phyloP scores from a whole-genome alignment of 2,113 vertebrate species.

The Sturnus vulgaris region DNA sequence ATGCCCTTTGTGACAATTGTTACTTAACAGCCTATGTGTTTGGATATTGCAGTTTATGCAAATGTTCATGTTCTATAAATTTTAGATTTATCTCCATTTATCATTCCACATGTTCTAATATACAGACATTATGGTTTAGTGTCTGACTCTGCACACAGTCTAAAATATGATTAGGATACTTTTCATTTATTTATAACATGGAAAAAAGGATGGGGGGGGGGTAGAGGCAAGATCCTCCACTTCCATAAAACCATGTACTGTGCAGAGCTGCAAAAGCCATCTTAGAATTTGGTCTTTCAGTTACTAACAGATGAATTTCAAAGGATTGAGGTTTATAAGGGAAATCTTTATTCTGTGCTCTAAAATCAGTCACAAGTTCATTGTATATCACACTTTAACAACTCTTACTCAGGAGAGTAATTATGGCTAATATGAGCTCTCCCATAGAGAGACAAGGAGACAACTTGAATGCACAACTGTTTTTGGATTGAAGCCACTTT shows the following conservation, averaged over 20 bases:
- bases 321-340: slow-evolving; percentile 57
- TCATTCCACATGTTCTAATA: slow-evolving; percentile 77
- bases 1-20: slow-evolving; percentile 82
- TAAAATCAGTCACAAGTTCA: not conserved
- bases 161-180: slow-evolving; percentile 80
- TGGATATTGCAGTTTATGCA: slow-evolving; percentile 95
- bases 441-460: not conserved
- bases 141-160: not conserved
- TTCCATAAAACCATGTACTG: not conserved
- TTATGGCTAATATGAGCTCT: not conserved
- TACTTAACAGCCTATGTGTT: slow-evolving; percentile 85
- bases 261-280: not conserved
- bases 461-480: not conserved
- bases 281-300: not conserved
- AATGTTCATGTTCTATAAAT: slow-evolving; percentile 94
- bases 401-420: not conserved
- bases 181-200: slow-evolving; percentile 77
- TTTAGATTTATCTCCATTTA: slow-evolving; percentile 94
- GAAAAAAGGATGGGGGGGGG: not conserved
- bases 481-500: not conserved
- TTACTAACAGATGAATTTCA: slow-evolving; percentile 38
- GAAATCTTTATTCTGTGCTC: not conserved
- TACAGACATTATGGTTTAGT: slow-evolving; percentile 67
- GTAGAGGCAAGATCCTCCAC: not conserved
- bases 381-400: not conserved